Percentiles rank a stretch among this genome's conserved stretches.
These are phyloP conservation scores for Drosophila kanekoi DNA, from an alignment of 2,888 invertebrate genomes.

Conservation along the genomic window DNA sequence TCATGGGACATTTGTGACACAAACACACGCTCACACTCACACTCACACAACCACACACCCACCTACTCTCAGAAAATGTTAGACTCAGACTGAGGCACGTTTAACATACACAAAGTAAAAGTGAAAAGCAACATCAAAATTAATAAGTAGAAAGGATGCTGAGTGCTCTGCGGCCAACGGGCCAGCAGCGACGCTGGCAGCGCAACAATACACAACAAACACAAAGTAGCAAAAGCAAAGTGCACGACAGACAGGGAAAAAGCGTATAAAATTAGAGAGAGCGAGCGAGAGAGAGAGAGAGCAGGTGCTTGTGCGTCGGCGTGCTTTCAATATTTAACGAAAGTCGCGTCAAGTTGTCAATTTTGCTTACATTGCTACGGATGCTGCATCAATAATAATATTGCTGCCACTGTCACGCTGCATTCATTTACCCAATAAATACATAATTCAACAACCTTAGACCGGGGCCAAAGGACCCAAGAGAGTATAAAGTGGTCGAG, in stretches of 20 bases:
- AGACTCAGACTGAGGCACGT: constrained; percentile 56
- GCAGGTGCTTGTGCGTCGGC: constrained; percentile 50
- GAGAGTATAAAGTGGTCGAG: neutral
- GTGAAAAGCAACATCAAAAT: constrained; percentile 81
- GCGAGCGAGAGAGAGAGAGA: constrained; percentile 15
- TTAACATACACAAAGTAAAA: constrained; percentile 79
- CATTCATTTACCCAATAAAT: constrained; percentile 44
- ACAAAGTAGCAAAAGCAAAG: constrained; percentile 41
- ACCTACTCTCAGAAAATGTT: constrained; percentile 5
- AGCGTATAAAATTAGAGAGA: constrained; percentile 2
- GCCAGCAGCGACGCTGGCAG: constrained; percentile 39
- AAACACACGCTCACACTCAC: constrained; percentile 12
- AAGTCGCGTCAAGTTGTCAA: constrained; percentile 55
- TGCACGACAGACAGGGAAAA: constrained; percentile 36
- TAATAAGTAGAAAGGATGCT: constrained; percentile 81
- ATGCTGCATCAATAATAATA: constrained; percentile 62
- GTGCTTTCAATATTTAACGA: constrained; percentile 72
- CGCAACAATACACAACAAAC: constrained; percentile 44
- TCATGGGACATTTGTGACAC: constrained; percentile 31
- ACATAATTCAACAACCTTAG: constrained; percentile 25
- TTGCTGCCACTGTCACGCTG: constrained; percentile 42
- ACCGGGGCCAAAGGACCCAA: constrained; percentile 24
- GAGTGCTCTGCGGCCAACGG: constrained; percentile 52
- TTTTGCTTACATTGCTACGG: constrained; percentile 20
- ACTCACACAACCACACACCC: constrained; percentile 11